Evolutionary conservation across 2,797 vertebrate species (phyloP).

Genomic region (Pipistrellus pygmaeus): DNA sequence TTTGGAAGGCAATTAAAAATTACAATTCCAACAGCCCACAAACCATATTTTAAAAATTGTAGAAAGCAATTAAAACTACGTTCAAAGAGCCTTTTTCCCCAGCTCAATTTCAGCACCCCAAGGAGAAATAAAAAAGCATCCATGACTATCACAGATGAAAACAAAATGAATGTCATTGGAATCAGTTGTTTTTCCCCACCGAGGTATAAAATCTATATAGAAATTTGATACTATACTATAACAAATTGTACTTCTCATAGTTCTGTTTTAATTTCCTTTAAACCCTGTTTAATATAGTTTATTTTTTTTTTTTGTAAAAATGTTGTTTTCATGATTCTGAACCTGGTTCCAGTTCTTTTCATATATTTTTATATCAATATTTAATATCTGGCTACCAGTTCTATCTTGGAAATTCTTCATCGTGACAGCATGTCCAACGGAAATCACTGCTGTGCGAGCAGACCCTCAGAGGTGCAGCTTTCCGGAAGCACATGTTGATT

Average conservation of each 20-base stretch:
- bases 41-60: conserved; percentile 78
- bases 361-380: conserved; percentile 83
- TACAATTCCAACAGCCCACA: conserved; percentile 84
- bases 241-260: conserved; percentile 91
- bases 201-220: conserved; percentile 92
- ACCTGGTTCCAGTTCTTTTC: conserved; percentile 84
- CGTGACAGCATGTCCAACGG: conserved; percentile 83
- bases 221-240: conserved; percentile 91
- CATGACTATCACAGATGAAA: conserved; percentile 87
- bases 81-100: conserved; percentile 84
- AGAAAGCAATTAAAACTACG: conserved; percentile 84
- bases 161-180: conserved; percentile 86
- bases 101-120: conserved; percentile 85
- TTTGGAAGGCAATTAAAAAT: conserved; percentile 87
- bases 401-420: conserved; percentile 84
- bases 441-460: conserved; percentile 85
- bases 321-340: conserved; percentile 83
- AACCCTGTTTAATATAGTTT: conserved; percentile 89
- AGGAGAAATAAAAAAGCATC: conserved; percentile 82
- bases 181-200: conserved; percentile 86
- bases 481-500: conserved; percentile 83
- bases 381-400: conserved; percentile 84
- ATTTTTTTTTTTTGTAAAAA: conserved; percentile 81
- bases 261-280: conserved; percentile 88
- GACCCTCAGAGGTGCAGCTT: conserved; percentile 83